Conservation (phyloP, 2,888 invertebrate genomes). For the Syritta pipiens region DNA sequence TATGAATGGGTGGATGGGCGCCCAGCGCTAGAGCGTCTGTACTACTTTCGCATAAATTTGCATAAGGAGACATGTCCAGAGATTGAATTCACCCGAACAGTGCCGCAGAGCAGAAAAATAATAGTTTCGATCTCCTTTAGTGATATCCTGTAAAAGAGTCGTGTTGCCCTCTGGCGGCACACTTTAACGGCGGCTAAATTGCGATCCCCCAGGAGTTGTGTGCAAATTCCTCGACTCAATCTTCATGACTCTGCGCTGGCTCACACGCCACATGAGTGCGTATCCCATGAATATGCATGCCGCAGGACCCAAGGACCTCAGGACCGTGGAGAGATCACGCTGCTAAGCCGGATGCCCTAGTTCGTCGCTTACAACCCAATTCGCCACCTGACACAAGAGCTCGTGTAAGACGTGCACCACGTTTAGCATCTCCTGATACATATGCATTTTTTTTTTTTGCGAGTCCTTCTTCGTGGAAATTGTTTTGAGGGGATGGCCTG, state of each 20-base stretch:
- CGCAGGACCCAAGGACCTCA: background rate
- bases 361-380: no score
- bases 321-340: background rate
- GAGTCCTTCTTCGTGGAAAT: slow-evolving; percentile 5
- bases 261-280: background rate
- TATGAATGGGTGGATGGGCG: slow-evolving; percentile 37
- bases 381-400: background rate
- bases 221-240: slow-evolving; percentile 6
- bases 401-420: background rate
- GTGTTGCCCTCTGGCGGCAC: no score
- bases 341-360: slow-evolving; percentile 12
- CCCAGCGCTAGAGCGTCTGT: slow-evolving; percentile 31
- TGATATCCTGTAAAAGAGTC: slow-evolving; percentile 7
- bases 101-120: background rate
- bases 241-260: slow-evolving; percentile 20
- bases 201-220: slow-evolving; percentile 5
- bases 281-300: slow-evolving; percentile 13
- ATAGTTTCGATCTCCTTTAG: slow-evolving; percentile 27
- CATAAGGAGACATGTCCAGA: slow-evolving; percentile 55
- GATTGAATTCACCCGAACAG: slow-evolving; percentile 28
- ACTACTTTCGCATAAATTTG: slow-evolving; percentile 55
- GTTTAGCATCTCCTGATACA: slow-evolving; percentile 47
- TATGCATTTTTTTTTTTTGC: slow-evolving; percentile 11
- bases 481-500: slow-evolving; percentile 12
- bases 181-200: no score